These are phyloP conservation scores for Diplogasteroides magnus DNA, from an alignment of 1,140 invertebrate genomes.

Conservation along the genomic window DNA sequence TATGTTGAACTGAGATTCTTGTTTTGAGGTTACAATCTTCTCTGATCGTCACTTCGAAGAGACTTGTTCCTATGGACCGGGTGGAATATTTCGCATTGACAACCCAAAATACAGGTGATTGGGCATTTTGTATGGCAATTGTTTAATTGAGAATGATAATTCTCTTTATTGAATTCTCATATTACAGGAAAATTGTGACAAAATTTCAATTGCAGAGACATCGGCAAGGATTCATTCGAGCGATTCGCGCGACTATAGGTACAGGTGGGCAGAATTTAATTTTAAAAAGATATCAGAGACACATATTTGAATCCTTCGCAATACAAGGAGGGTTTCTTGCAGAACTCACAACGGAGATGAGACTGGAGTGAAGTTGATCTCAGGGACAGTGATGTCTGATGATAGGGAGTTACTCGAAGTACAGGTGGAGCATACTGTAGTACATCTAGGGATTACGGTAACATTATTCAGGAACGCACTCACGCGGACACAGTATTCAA, in stretches of 20 bases:
- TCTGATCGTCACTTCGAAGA: slow-evolving; percentile 41
- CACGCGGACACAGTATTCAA: slow-evolving; percentile 48
- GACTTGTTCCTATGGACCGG: slow-evolving; percentile 47
- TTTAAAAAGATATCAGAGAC: too few relatives aligned
- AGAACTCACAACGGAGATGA: slow-evolving; percentile 14
- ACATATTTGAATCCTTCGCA: too few relatives aligned
- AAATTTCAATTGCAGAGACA: slow-evolving; percentile 41
- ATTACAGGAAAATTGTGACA: too few relatives aligned
- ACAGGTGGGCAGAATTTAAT: too few relatives aligned
- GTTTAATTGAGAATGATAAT: too few relatives aligned
- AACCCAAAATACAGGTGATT: slow-evolving; percentile 32
- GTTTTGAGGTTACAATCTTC: slow-evolving; percentile 39
- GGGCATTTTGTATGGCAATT: too few relatives aligned
- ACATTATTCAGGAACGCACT: slow-evolving; percentile 28
- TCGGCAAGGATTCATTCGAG: slow-evolving; percentile 39
- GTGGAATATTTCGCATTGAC: slow-evolving; percentile 47
- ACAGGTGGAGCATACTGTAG: slow-evolving; percentile 7
- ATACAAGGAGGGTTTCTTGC: too few relatives aligned
- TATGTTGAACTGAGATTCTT: too few relatives aligned
- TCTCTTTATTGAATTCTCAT: too few relatives aligned
- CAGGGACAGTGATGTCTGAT: slow-evolving; percentile 48
- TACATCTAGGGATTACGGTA: neutral
- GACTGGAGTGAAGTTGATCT: slow-evolving; percentile 45
- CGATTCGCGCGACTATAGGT: slow-evolving; percentile 43
- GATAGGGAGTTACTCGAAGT: slow-evolving; percentile 30